Base-by-base conservation (phyloP, 1,140 invertebrate genomes). In the Drosophila rufa region DNA sequence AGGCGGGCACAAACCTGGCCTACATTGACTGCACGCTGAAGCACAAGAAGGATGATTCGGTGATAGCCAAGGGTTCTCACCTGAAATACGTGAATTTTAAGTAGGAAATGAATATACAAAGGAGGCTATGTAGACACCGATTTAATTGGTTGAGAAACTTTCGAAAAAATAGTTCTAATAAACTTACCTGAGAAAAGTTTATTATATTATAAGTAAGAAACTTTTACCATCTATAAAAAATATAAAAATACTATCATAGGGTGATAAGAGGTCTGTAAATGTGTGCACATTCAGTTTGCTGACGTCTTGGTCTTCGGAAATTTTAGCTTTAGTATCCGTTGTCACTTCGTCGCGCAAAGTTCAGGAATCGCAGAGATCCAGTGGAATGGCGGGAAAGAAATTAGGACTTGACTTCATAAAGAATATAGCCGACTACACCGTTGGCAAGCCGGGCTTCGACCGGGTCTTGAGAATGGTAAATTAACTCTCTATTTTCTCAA, bases 51-150 rank as follows among this genome's bases (percentile, higher is more conserved):
- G 95, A 94, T 62, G 95, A 96, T 62, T 93, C 94, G 65, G 66
- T 98, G 4, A 89, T 98, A 75, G 97, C 96, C 22, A 95, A 94
- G 75, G 98, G 97, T 45, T 93, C 94, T 69, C 97, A 98, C 84
- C 97, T 96, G 0, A 98, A 98, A 93, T 98, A 86, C 25, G 80
- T 89, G 0, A 80, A 89, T 19, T 82, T 82, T 33, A 33, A 66
- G 50, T 79, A 81, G 53, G 1, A n/a, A 40, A 40, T 15, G 15
- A 22, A n/a, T 40, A 9, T 6, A 40, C 3, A 15, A 55, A n/a
- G 22, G 33, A 55, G 33, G 51, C 51, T 55, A 33, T 7, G 15
- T 11, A 38, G 12, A 15, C 2, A 40, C 36, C 22, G 14, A 53
- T 40, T n/a, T 56, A 40, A 56, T 25, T 56, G 19, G 36, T 25